Percentiles rank a stretch among this genome's conserved stretches.
Conservation (phyloP, 92 coral and sea anemone genomes). For the Zoanthus sociatus region DNA sequence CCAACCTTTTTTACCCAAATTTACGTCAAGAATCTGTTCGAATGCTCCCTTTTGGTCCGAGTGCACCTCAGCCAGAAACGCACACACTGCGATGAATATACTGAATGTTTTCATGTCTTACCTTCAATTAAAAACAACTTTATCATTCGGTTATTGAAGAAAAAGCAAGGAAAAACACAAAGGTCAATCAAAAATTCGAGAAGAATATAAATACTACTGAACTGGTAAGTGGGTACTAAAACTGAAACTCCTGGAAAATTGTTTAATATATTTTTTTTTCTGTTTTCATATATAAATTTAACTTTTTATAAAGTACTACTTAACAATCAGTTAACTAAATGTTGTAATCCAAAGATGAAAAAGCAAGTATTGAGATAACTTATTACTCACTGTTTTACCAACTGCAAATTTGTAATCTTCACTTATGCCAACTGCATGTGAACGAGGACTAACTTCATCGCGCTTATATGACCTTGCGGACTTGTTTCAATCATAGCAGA, state of each 20-base stretch:
- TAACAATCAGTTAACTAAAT: too few relatives aligned
- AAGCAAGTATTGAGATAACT: too few relatives aligned
- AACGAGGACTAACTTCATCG: background rate
- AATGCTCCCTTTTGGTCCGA: constrained; percentile 63
- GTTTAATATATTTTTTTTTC: too few relatives aligned
- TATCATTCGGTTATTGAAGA: background rate
- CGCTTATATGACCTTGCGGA: background rate
- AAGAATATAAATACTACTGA: too few relatives aligned
- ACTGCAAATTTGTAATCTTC: background rate
- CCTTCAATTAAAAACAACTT: background rate
- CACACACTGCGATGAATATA: constrained; percentile 32
- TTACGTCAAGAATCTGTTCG: constrained; percentile 68
- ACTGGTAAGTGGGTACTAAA: too few relatives aligned
- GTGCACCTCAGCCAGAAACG: constrained; percentile 10
- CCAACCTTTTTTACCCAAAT: constrained; percentile 55
- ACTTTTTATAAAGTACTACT: too few relatives aligned
- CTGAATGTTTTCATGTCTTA: background rate
- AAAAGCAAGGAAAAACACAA: background rate
- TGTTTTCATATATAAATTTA: too few relatives aligned
- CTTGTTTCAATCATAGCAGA: background rate
- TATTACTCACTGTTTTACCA: background rate
- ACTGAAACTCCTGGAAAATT: too few relatives aligned
- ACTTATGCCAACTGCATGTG: background rate
- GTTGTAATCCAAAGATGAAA: too few relatives aligned
- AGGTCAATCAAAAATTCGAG: background rate